Base-by-base conservation (phyloP, 2,113 vertebrate genomes). In the Odocoileus hemionus region DNA sequence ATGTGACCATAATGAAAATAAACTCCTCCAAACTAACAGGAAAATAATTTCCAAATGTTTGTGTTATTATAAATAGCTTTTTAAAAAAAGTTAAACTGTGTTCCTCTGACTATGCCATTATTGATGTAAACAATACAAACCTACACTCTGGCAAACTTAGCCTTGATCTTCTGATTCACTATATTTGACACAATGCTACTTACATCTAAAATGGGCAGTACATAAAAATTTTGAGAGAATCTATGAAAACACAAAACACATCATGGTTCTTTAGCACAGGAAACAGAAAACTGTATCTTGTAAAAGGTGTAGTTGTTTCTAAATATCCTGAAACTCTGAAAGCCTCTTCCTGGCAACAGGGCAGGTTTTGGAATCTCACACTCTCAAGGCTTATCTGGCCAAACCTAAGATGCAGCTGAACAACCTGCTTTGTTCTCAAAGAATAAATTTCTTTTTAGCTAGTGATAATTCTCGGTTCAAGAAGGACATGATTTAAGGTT, bases 71-170 rank as follows among this genome's bases (percentile, higher is more conserved):
- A 93, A 88, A 80, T 4, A 55, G 43, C 39, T 90, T 80, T 76
- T 74, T 13, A n/a, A 85, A 64, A 7, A 92, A 60, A 95, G 16
- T 92, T 43, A 92, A 94, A 91, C 17, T 87, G 4, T 83, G 19
- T 94, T 86, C 54, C 86, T 96, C 89, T 96, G 83, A 89, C 43
- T 55, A 85, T 86, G 60, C 25, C 5, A 91, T 91, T n/a, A 96
- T 7, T 39, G 47, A 79, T 52, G 1, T 76, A 86, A 95, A 86
- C 39, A 89, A 70, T 7, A 85, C 8, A 84, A 79, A 89, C 14
- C 30, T 45, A 60, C 6, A 93, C 58, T n/a, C 43, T 80, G 15
- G 21, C 26, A 88, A 70, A 86, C 50, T 2, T 86, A 43, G 39
- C 11, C 39, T 94, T 17, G 5, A 50, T 50, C 36, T 95, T 89